Percentiles rank a stretch among this genome's conserved stretches.
Evolutionary conservation across 2,797 vertebrate genomes (phyloP).

Genomic region (Microctenopoma lineatum): DNA sequence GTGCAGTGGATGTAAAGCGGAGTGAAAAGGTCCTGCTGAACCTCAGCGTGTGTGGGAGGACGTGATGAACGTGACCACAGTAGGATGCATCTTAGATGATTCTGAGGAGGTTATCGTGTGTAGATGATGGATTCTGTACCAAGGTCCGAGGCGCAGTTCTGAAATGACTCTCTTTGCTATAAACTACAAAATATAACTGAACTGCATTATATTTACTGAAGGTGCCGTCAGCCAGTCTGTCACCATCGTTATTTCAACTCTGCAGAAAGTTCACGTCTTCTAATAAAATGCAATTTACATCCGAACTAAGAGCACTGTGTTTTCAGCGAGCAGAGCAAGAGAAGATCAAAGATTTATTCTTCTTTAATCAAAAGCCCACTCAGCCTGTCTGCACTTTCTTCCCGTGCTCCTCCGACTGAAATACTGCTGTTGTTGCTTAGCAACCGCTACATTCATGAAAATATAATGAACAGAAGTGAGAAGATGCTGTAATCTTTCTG

Average conservation of each 20-base stretch:
- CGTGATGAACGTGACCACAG: too few species aligned
- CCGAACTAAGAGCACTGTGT: constrained; percentile 22
- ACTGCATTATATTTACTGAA: neutral
- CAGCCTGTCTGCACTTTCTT: constrained; percentile 37
- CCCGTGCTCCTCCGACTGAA: constrained; percentile 30
- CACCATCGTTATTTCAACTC: constrained; percentile 7
- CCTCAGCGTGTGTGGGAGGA: too few species aligned
- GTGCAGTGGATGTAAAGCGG: neutral
- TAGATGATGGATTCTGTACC: neutral
- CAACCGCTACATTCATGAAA: constrained; percentile 70
- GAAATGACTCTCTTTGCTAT: neutral
- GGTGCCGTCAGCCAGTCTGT: neutral
- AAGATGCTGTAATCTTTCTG: constrained; percentile 44
- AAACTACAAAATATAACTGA: neutral
- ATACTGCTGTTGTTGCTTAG: constrained; percentile 71
- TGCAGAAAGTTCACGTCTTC: constrained; percentile 7
- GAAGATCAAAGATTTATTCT: constrained; percentile 52
- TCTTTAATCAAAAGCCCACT: constrained; percentile 62
- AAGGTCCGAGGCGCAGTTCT: neutral
- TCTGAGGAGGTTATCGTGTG: neutral
- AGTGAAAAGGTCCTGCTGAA: too few species aligned
- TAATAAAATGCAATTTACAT: constrained; percentile 13
- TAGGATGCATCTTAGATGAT: too few species aligned
- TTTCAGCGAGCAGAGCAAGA: constrained; percentile 21
- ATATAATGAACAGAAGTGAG: constrained; percentile 61